Conservation (phyloP, 2,888 invertebrate species). For the Drosophila testacea region DNA sequence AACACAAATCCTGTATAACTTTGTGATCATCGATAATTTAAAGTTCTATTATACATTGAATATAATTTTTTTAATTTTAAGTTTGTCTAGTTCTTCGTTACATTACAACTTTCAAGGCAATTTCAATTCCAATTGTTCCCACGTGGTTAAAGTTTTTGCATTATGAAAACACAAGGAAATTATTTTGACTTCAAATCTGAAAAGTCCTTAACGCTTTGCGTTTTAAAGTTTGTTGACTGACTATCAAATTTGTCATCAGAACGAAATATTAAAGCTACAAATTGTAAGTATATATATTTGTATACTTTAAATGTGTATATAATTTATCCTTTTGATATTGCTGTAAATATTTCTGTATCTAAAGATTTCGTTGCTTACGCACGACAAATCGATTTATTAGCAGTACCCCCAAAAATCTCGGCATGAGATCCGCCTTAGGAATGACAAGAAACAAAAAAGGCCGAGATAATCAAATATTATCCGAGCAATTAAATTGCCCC, state of each 20-base stretch:
- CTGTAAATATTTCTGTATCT: not conserved
- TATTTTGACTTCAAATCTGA: not conserved
- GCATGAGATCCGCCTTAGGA: not conserved
- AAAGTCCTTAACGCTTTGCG: too few relatives aligned
- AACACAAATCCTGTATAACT: too few relatives aligned
- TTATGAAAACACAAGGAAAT: not conserved
- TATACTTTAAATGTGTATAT: not conserved
- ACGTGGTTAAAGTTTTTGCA: not conserved
- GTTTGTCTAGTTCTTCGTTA: not conserved
- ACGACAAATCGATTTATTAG: slow-evolving; percentile 49
- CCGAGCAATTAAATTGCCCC: slow-evolving; percentile 47
- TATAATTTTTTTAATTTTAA: not conserved
- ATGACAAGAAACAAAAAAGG: slow-evolving; percentile 11
- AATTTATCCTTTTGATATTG: not conserved
- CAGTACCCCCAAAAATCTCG: slow-evolving; percentile 24
- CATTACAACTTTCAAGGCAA: too few relatives aligned
- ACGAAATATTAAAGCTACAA: too few relatives aligned
- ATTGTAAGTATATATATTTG: too few relatives aligned
- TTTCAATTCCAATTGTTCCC: slow-evolving; percentile 16
- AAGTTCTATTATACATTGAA: not conserved
- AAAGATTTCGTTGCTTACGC: slow-evolving; percentile 22
- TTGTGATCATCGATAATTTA: too few relatives aligned
- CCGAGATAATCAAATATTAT: slow-evolving; percentile 58
- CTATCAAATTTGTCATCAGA: not conserved
- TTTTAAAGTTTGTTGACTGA: not conserved